Conservation (phyloP, 2,797 vertebrate genomes). For the Calcarius lapponicus region DNA sequence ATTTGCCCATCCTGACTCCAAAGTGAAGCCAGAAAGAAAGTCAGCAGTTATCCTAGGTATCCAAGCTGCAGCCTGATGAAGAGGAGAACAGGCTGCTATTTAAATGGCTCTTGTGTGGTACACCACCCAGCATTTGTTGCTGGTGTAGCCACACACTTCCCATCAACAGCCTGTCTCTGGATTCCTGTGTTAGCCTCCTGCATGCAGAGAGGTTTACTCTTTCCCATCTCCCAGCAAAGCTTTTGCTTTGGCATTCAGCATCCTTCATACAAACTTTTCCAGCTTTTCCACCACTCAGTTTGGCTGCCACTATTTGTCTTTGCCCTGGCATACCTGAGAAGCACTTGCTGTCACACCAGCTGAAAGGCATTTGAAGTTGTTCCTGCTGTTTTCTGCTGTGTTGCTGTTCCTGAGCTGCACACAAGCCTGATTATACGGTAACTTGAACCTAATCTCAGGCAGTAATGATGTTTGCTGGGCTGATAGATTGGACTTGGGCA, state of each 20-base stretch:
- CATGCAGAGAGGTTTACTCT: not conserved
- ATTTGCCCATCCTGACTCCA: not conserved
- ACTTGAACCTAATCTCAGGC: not conserved
- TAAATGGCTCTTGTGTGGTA: not conserved
- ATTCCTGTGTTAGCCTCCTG: not conserved
- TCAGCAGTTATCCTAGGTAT: not conserved
- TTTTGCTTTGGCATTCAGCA: not conserved
- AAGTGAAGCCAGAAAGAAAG: not conserved
- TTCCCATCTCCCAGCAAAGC: not conserved
- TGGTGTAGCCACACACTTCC: not conserved
- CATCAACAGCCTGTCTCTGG: not conserved
- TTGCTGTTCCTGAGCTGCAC: not conserved
- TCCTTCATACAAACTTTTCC: not conserved
- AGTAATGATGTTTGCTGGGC: not conserved
- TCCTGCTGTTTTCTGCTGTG: not conserved
- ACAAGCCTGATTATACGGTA: not conserved
- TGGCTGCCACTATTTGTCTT: not conserved
- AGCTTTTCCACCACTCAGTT: not conserved
- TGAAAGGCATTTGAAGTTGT: not conserved
- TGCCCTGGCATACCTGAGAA: not conserved
- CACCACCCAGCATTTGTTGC: not conserved
- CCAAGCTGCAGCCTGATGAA: not conserved
- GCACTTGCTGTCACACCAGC: not conserved
- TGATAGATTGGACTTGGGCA: not conserved
- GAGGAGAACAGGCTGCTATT: not conserved